Evolutionary conservation across 2,888 invertebrate species (phyloP).

Genomic region (Lampropteryx suffumata): DNA sequence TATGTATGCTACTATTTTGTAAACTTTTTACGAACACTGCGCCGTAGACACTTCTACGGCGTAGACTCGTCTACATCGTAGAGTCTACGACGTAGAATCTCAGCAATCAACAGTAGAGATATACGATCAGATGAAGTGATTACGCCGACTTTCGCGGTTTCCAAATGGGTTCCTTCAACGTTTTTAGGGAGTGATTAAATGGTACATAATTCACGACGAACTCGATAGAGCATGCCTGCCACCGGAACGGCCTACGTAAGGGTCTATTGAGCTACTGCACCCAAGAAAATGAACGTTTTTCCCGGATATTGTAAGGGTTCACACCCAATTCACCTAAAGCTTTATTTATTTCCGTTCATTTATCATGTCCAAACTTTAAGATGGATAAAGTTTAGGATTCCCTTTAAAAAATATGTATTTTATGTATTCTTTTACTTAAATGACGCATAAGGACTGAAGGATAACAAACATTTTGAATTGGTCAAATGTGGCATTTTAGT

Average conservation of each 20-base stretch:
- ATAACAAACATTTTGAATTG: no score
- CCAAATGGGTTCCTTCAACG: background rate
- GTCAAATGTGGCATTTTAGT: no score
- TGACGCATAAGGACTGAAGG: no score
- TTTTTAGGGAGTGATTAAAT: slow-evolving; percentile 9
- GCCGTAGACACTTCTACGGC: slow-evolving; percentile 6
- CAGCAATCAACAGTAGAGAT: no score
- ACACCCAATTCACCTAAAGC: slow-evolving; percentile 14
- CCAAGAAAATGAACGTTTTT: slow-evolving; percentile 5
- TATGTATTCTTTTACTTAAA: no score
- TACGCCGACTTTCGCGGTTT: background rate
- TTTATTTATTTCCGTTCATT: slow-evolving; percentile 16
- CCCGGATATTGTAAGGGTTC: slow-evolving; percentile 11
- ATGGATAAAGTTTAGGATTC: background rate
- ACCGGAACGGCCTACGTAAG: background rate
- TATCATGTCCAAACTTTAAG: slow-evolving; percentile 4
- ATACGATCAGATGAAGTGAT: no score
- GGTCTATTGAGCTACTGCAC: background rate
- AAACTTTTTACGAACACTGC: no score
- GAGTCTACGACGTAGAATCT: no score
- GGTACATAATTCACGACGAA: slow-evolving; percentile 12
- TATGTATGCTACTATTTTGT: no score
- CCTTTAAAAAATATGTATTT: no score
- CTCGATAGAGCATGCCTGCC: slow-evolving; percentile 5
- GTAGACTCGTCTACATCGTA: background rate